phyloP scores from a whole-genome alignment of 2,113 vertebrate species.

The Callipepla squamata region DNA sequence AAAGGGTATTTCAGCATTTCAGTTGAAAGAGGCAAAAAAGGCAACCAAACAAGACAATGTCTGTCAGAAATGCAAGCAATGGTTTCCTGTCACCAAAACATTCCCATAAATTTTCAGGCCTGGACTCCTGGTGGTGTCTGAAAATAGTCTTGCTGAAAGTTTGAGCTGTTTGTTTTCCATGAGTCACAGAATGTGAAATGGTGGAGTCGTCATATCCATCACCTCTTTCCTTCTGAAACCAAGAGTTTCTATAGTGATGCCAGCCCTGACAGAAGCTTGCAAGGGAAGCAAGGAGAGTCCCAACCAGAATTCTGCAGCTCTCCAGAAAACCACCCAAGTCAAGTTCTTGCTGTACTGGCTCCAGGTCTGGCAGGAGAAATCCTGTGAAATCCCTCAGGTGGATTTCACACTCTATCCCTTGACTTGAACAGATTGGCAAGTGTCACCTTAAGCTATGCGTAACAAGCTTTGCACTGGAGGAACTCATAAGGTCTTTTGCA shows the following conservation, averaged over 20 bases:
- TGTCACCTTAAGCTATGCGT: neutral
- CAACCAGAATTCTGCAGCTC: neutral
- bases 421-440: neutral
- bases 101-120: neutral
- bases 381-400: neutral
- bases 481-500: neutral
- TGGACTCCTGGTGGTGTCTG: neutral
- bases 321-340: neutral
- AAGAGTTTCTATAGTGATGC: neutral
- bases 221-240: neutral
- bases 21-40: neutral
- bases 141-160: neutral
- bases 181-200: neutral
- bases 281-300: neutral
- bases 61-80: neutral
- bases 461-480: neutral
- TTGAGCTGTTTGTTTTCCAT: neutral
- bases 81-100: neutral
- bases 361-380: neutral
- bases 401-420: neutral
- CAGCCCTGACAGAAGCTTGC: neutral
- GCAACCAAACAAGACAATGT: neutral
- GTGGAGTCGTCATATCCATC: neutral
- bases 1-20: constrained; percentile 1
- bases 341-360: neutral